These are phyloP conservation scores for human DNA, from an alignment of 2,113 vertebrate genomes.

Conservation along the genomic window DNA sequence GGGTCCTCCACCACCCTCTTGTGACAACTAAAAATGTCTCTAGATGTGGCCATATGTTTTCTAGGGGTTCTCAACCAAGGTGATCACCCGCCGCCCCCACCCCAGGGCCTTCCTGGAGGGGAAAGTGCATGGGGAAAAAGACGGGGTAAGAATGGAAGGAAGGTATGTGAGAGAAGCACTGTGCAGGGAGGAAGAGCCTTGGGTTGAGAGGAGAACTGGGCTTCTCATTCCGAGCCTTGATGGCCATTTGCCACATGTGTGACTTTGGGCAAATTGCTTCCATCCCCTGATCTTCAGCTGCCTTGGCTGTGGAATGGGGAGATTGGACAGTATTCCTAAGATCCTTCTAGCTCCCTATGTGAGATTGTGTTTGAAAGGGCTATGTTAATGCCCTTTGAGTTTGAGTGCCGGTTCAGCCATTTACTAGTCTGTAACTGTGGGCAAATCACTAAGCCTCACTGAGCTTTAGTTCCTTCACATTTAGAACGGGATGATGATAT, in stretches of 20 bases:
- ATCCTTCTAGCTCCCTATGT: background rate
- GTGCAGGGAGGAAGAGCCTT: background rate
- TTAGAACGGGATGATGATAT: background rate
- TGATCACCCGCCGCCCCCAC: background rate
- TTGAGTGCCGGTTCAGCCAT: background rate
- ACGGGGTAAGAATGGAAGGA: background rate
- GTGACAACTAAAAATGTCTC: background rate
- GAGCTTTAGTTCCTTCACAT: background rate
- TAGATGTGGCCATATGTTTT: background rate
- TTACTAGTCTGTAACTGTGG: background rate
- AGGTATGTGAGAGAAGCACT: background rate
- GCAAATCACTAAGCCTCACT: background rate
- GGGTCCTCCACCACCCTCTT: fast-evolving
- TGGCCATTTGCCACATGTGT: background rate
- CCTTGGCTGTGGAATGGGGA: background rate
- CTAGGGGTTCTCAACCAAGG: background rate
- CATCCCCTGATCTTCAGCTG: background rate
- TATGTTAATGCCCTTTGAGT: background rate
- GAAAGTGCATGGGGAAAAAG: background rate
- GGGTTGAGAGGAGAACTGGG: background rate
- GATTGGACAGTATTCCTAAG: background rate
- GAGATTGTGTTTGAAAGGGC: background rate
- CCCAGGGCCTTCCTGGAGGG: background rate
- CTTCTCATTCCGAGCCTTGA: background rate
- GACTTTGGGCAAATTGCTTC: background rate